These are phyloP conservation scores for Centropristis striata DNA, from an alignment of 2,113 vertebrate species.

Conservation along the genomic window DNA sequence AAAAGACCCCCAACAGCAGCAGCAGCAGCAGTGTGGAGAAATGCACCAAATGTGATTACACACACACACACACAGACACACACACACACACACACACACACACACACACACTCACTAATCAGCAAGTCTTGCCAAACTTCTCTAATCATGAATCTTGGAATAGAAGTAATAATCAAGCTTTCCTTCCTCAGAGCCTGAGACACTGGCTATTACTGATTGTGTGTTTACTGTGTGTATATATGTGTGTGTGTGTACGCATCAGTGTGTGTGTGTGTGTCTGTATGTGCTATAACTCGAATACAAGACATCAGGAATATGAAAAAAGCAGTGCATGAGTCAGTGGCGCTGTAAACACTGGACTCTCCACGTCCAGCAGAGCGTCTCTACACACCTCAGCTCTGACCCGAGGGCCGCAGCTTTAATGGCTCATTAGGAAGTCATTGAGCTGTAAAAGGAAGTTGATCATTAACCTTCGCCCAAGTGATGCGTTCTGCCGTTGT, in stretches of 20 bases:
- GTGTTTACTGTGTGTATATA: constrained; percentile 29
- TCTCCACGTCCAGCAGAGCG: constrained; percentile 32
- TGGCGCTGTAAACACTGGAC: constrained; percentile 46
- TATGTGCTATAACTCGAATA: constrained; percentile 8
- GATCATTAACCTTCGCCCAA: constrained; percentile 64
- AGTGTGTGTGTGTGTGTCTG: constrained; percentile 5
- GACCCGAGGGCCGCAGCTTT: constrained; percentile 47
- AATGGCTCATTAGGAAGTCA: constrained; percentile 72
- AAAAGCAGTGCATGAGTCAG: constrained; percentile 14
- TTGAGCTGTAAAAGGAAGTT: constrained; percentile 65
- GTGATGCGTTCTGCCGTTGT: not conserved
- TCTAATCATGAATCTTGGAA: constrained; percentile 57
- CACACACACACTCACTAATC: constrained; percentile 20
- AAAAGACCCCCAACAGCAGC: not conserved
- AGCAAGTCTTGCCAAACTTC: constrained; percentile 28
- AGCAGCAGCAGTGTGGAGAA: not conserved
- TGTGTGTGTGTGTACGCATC: constrained; percentile 4
- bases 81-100: constrained; percentile 2
- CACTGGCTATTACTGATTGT: constrained; percentile 26
- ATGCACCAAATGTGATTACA: constrained; percentile 22
- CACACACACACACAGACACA: not conserved
- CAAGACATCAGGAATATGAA: constrained; percentile 27
- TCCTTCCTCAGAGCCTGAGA: constrained; percentile 5
- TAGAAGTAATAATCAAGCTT: constrained; percentile 56
- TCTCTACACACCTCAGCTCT: constrained; percentile 31